Evolutionary conservation across 1,140 invertebrate species (phyloP).

Genomic region (Achroia grisella): DNA sequence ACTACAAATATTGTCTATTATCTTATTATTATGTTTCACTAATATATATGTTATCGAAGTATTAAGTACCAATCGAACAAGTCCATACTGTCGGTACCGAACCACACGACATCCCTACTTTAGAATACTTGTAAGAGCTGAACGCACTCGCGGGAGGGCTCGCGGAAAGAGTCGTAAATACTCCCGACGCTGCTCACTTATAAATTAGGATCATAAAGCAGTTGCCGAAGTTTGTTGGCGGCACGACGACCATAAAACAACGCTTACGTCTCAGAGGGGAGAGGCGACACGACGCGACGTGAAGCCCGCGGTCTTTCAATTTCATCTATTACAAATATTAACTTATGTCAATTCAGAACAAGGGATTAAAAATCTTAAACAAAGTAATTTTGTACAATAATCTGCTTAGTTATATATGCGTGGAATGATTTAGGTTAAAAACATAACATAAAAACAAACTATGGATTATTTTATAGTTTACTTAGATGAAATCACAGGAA

Average conservation of each 20-base stretch:
- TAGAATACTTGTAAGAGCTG: constrained; percentile 12
- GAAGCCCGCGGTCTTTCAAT: constrained; percentile 50
- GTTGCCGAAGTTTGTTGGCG: constrained; percentile 68
- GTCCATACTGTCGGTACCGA: not conserved
- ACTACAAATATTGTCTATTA: too few relatives aligned
- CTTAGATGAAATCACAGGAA: too few relatives aligned
- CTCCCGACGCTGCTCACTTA: constrained; percentile 63
- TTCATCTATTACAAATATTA: constrained; percentile 6
- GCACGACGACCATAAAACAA: constrained; percentile 66
- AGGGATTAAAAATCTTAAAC: too few relatives aligned
- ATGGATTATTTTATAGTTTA: too few relatives aligned
- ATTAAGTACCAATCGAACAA: constrained; percentile 3
- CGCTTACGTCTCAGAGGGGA: constrained; percentile 50
- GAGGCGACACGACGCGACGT: constrained; percentile 22
- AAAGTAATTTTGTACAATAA: too few relatives aligned
- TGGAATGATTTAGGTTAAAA: too few relatives aligned
- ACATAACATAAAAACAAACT: too few relatives aligned
- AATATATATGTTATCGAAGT: constrained; percentile 1
- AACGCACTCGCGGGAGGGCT: constrained; percentile 55
- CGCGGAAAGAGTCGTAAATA: constrained; percentile 69
- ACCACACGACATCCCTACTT: constrained; percentile 3
- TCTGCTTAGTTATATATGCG: too few relatives aligned
- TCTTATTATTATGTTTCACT: too few relatives aligned
- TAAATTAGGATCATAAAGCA: constrained; percentile 73
- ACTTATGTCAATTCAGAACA: too few relatives aligned